Base-by-base conservation (phyloP, 2,797 vertebrate genomes). In the Myiothlypis coronata region DNA sequence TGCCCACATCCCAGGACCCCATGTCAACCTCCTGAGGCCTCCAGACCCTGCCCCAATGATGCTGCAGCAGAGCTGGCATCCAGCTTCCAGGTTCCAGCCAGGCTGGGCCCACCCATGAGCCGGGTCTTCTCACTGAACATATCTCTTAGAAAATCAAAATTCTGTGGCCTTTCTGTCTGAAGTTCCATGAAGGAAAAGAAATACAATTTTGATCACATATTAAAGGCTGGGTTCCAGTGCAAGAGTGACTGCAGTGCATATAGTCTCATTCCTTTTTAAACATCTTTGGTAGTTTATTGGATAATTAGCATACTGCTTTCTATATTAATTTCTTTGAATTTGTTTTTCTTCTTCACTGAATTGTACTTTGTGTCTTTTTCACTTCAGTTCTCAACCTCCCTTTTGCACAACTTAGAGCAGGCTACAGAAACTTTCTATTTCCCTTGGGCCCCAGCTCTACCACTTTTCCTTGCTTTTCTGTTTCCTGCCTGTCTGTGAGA, bases 21-120 rank as follows among this genome's bases (percentile, higher is more conserved):
- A 12, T 7, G 4, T 37, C 64, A 74, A 47, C 8, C 28, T 23
- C 23, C 39, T 5, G 12, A 56, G 7, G 5, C 50, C 32, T 8
- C 14, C 43, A 35, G 27, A 30, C 4, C 39, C 26, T 37, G 22
- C 9, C 47, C 28, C 61, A 67, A 35, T 1, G 3, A 34, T 47
- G 64, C 21, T 4, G 4, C 24, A 59, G 71, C 12, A 59, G 26
- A 56, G 18, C 26, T 6, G 10, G 3, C 26, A 7, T 77, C 23
- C 52, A 68, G 18, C 15, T 63, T 19, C 11, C 8, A 1, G 1
- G 1, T 18, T 21, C 35, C 14, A 28, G 27, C 28, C 8, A 5
- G 32, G 30, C 55, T 64, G 39, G 28, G 19, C 30, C 26, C 20
- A 64, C 6, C 9, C 26, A 20, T 0, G 0, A 53, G 15, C 20